Evolutionary conservation across 1,140 invertebrate genomes (phyloP), one percentile per base, ranked within the genome.

Genomic region (Coenobita brevimanus): DNA sequence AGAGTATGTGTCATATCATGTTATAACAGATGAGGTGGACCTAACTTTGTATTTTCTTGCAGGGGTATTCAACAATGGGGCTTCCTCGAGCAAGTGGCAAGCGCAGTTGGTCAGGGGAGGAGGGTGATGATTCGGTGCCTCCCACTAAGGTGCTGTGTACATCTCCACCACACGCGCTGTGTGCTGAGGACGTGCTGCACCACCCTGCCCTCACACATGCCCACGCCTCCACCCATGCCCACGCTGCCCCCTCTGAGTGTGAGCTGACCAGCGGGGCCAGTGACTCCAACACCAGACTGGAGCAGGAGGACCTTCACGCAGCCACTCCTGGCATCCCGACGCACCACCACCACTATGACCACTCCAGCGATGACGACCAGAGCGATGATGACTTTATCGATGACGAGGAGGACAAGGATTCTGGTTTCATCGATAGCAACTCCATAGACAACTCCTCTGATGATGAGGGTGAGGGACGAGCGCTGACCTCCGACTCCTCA

Each of bases 401-500:
- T 43, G 89, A 90, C 60, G 89, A 90, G 75, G 89, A 90, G 50
- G 89, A 90, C 41, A 90, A 90, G 64, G 89, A 90, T 71, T 90
- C 89, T 21, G 89, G 89, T 36, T 90, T 90, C 84, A 90, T 90
- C 82, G 89, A 90, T 57, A 88, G 89, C 27, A 88, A 90, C 67
- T 90, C 89, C 3, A 90, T 90, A 50, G 89, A 90, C 81, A 90
- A 90, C 75, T 90, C 89, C 38, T 90, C 89, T 41, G 89, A 90
- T 64, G 89, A 90, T 38, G 89, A 90, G 54, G 76, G 67, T 71
- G 89, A 90, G 30, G 78, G 75, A 30, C 83, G 75, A 78, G 82
- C 30, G 64, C 36, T 80, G 43, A 33, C 76, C n/a, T 80, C 75
- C 6, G 64, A 41, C 2, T 60, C 46, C 0, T 88, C 85, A 13